Evolutionary conservation across 2,113 vertebrate species (phyloP).

Genomic region (Serinus canaria): DNA sequence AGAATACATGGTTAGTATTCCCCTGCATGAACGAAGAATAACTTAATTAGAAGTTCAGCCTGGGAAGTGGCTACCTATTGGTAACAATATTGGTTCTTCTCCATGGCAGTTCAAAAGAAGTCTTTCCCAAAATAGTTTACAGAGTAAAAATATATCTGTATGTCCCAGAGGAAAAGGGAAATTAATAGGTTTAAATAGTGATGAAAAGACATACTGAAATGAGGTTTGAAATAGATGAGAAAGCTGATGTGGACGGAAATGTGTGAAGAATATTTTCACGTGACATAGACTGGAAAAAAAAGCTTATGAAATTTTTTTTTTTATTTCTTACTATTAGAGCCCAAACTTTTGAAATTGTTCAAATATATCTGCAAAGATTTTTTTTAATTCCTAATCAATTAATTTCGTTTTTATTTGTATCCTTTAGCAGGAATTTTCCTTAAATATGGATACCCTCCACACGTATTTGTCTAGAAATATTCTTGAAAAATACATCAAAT

Average conservation of each 20-base stretch:
- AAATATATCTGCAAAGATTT: neutral
- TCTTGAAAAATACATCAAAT: neutral
- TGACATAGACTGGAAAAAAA: neutral
- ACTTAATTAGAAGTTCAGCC: conserved; percentile 34
- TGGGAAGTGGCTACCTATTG: neutral
- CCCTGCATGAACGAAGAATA: neutral
- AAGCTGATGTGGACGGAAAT: neutral
- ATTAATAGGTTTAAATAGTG: conserved; percentile 1
- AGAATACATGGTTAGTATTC: neutral
- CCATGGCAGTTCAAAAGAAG: neutral
- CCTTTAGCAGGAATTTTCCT: neutral
- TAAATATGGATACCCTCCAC: neutral
- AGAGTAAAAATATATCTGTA: neutral
- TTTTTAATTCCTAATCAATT: neutral
- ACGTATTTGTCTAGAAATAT: neutral
- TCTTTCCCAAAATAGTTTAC: neutral
- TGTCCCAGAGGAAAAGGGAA: neutral
- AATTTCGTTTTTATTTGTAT: neutral
- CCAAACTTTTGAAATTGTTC: fast-evolving
- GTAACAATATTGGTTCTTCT: neutral
- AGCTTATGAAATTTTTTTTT: neutral
- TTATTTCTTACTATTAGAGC: neutral
- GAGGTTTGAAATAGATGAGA: neutral
- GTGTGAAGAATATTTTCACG: neutral
- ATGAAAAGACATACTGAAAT: neutral